Evolutionary conservation across 2,797 vertebrate species (phyloP).

Genomic region (Sebastes steindachneri): DNA sequence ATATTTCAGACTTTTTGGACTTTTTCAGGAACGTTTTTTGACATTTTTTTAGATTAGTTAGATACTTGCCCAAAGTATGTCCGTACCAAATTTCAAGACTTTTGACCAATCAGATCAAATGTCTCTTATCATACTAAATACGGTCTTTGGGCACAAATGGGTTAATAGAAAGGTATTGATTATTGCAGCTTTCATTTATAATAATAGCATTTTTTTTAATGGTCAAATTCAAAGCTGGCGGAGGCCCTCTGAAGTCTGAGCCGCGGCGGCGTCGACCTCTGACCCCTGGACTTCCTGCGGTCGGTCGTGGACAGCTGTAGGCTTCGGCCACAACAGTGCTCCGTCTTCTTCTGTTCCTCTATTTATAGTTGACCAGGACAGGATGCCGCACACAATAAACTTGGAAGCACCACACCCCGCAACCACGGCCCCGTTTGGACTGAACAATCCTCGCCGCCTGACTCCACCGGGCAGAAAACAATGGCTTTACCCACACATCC

Average conservation of each 20-base stretch:
- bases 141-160: too few relatives aligned
- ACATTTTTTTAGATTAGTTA: too few relatives aligned
- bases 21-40: too few relatives aligned
- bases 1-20: too few relatives aligned
- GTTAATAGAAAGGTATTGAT: too few relatives aligned
- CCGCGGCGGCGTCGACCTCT: background rate
- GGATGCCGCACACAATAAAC: slow-evolving; percentile 89
- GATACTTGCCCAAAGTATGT: too few relatives aligned
- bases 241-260: background rate
- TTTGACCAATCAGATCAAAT: too few relatives aligned
- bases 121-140: too few relatives aligned
- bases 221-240: background rate
- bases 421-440: slow-evolving; percentile 37
- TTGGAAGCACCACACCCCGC: slow-evolving; percentile 85
- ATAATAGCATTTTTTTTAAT: too few relatives aligned
- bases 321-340: background rate
- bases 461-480: slow-evolving; percentile 52
- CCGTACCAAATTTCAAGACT: too few relatives aligned
- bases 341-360: slow-evolving; percentile 61
- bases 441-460: slow-evolving; percentile 55
- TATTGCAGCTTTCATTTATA: too few relatives aligned
- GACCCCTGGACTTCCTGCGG: slow-evolving; percentile 20
- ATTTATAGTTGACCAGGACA: slow-evolving; percentile 87
- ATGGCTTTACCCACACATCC: slow-evolving; percentile 27
- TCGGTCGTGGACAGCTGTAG: background rate